Evolutionary conservation across 2,113 vertebrate species (phyloP).

Genomic region (Mugil cephalus): DNA sequence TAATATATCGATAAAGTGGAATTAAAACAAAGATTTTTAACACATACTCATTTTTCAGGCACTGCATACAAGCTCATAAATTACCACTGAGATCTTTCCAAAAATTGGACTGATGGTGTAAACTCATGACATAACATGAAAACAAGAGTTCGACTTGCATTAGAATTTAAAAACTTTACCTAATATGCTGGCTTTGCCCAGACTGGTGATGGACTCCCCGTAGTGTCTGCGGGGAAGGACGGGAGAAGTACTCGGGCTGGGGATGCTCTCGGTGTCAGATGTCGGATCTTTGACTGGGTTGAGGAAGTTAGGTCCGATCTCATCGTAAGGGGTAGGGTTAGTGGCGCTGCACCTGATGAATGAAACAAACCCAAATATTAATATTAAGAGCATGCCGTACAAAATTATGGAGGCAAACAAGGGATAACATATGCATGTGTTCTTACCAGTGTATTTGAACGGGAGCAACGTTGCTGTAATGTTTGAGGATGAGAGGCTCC

Average conservation of each 20-base stretch:
- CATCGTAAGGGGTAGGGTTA: slow-evolving; percentile 91
- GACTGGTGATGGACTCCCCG: slow-evolving; percentile 96
- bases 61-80: not conserved
- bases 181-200: slow-evolving; percentile 97
- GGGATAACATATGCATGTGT: not conserved
- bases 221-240: slow-evolving; percentile 92
- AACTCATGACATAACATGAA: too few species aligned
- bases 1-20: too few species aligned
- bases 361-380: slow-evolving; percentile 12
- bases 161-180: slow-evolving; percentile 80
- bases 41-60: too few species aligned
- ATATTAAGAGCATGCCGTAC: not conserved
- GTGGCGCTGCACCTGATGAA: slow-evolving; percentile 87
- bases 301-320: slow-evolving; percentile 91
- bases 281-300: slow-evolving; percentile 90
- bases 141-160: too few species aligned
- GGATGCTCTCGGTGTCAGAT: slow-evolving; percentile 88
- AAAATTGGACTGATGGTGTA: not conserved
- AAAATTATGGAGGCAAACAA: not conserved
- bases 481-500: slow-evolving; percentile 96
- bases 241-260: slow-evolving; percentile 94
- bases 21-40: not conserved
- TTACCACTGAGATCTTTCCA: not conserved
- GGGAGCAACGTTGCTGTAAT: slow-evolving; percentile 96
- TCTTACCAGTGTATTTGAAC: slow-evolving; percentile 96